phyloP scores from a whole-genome alignment of 2,888 invertebrate species.

The Hirtodrosophila confusa region DNA sequence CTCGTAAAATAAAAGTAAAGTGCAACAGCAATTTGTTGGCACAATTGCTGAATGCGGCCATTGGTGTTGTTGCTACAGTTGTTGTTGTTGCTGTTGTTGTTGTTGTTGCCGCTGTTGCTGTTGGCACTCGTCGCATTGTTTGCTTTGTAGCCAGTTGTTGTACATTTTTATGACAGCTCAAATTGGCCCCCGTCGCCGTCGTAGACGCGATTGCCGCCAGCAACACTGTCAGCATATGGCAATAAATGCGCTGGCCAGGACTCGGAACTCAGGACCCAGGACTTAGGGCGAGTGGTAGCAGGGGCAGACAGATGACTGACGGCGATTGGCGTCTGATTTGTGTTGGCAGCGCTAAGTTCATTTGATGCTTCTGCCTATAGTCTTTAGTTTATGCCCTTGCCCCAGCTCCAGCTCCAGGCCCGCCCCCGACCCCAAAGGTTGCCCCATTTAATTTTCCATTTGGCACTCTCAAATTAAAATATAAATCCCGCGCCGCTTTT shows the following conservation, averaged over 20 bases:
- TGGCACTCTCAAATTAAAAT: slow-evolving; percentile 74
- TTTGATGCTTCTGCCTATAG: slow-evolving; percentile 45
- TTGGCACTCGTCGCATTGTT: slow-evolving; percentile 78
- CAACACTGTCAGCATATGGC: slow-evolving; percentile 79
- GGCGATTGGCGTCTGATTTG: slow-evolving; percentile 72
- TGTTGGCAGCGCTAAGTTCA: slow-evolving; percentile 56
- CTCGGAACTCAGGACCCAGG: slow-evolving; percentile 17
- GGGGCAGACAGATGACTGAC: slow-evolving; percentile 48
- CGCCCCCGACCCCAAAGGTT: slow-evolving; percentile 7
- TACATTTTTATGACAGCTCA: slow-evolving; percentile 79
- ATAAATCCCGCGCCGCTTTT: slow-evolving; percentile 70
- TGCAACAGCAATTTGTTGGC: slow-evolving; percentile 79
- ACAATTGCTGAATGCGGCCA: slow-evolving; percentile 76
- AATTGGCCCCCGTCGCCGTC: slow-evolving; percentile 75
- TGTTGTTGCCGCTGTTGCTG: slow-evolving; percentile 59
- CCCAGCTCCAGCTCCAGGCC: too few species aligned
- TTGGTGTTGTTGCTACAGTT: slow-evolving; percentile 53
- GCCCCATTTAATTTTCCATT: slow-evolving; percentile 70
- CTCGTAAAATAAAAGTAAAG: slow-evolving; percentile 80
- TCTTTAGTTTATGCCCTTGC: background rate
- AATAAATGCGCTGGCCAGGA: slow-evolving; percentile 64
- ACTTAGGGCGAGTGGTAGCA: background rate
- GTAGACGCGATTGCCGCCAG: slow-evolving; percentile 58
- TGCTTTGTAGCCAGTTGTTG: slow-evolving; percentile 77
- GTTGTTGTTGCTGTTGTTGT: slow-evolving; percentile 35